Base-by-base conservation (phyloP, 2,888 invertebrate species). In the Candidula unifasciata region DNA sequence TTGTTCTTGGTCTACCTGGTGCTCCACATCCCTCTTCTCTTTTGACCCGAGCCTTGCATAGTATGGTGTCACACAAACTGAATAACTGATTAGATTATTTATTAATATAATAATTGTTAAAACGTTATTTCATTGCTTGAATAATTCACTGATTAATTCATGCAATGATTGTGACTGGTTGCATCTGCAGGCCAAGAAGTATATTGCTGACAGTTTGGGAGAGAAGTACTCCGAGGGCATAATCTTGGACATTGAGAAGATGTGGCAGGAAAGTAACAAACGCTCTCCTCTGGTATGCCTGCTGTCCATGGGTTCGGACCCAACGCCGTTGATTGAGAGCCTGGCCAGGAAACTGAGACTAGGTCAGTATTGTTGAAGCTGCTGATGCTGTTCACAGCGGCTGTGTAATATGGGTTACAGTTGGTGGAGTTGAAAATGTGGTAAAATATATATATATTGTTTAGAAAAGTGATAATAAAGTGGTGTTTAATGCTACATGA, bases 251-350 rank as follows among this genome's bases (percentile, higher is more conserved):
- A 85, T 94, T 82, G 93, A 94, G 89, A 91, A 90, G 87, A 92
- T 94, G 92, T 93, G 91, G 91, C 91, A 92, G 30, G 93, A 93
- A 88, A 93, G 92, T 78, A 88, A 88, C 69, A 88, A 86, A n/a
- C 88, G 92, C 16, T 92, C 92, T 2, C 94, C 94, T 0, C 87
- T 94, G 88, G 91, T 94, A 24, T 92, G 94, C 83, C 90, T 94
- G 66, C 90, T 94, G 83, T 93, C 93, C 52, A 92, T 93, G 92
- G 94, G 94, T 6, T 93, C 93, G 8, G 94, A 94, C 87, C 94
- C 94, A 8, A 94, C 93, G 27, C 91, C 89, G 76, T 91, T 90
- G 85, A 94, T 94, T 71, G 94, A 94, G 85, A 89, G 89, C 24
- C 89, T 94, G 64, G 93, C 93, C 64, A 94, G 93, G 90, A 93